Conservation (phyloP, 1,140 invertebrate species). For the Sarcophaga bullata region DNA sequence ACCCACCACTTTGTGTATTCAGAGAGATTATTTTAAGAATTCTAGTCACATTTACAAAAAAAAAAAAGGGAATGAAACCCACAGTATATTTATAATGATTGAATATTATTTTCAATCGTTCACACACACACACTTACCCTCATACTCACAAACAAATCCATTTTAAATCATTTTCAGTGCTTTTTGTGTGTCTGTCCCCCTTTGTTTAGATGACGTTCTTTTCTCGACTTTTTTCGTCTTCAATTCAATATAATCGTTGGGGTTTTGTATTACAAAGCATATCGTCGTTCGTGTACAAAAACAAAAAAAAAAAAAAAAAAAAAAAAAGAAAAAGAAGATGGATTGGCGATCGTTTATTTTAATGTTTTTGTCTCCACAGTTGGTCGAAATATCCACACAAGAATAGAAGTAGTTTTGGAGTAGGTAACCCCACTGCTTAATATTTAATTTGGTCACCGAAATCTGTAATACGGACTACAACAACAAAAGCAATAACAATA, state of each 20-base stretch:
- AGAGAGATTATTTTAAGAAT: no score
- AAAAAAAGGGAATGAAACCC: not conserved
- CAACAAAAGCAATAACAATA: not conserved
- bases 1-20: no score
- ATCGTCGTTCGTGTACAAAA: no score
- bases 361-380: slow-evolving; percentile 63
- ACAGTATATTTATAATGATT: not conserved
- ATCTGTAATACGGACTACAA: not conserved
- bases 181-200: not conserved
- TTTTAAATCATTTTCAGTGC: slow-evolving; percentile 21
- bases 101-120: not conserved
- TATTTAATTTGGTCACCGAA: slow-evolving; percentile 28
- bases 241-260: not conserved
- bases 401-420: not conserved
- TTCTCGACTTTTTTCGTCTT: not conserved
- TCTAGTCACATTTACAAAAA: no score
- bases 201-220: not conserved
- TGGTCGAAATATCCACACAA: slow-evolving; percentile 48
- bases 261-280: slow-evolving; percentile 35
- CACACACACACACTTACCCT: not conserved
- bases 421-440: not conserved
- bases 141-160: not conserved
- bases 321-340: slow-evolving; percentile 55
- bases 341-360: slow-evolving; percentile 64
- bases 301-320: no score